Conservation (phyloP, 1,140 invertebrate species). For the Lordiphosa clarofinis region DNA sequence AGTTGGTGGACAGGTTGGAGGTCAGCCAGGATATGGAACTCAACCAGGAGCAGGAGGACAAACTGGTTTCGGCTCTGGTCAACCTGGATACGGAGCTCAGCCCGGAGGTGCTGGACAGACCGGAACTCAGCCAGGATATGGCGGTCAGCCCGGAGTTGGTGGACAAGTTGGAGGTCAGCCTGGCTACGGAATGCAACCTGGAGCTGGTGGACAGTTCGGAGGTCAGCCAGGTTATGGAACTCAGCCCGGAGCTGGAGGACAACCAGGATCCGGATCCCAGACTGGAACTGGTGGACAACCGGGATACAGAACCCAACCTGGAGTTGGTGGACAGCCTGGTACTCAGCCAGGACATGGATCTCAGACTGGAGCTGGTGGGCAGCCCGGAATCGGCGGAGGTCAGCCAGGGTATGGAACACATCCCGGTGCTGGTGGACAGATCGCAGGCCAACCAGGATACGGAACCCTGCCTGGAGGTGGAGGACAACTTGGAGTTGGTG, state of each 20-base stretch:
- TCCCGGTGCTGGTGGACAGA: constrained; percentile 3
- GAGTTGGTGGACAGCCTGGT: neutral
- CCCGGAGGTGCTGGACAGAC: constrained; percentile 10
- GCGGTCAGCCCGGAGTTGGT: constrained; percentile 15
- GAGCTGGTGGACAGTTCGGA: constrained; percentile 1
- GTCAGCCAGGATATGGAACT: constrained; percentile 7
- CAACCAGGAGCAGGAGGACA: constrained; percentile 16
- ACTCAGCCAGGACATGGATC: constrained; percentile 7
- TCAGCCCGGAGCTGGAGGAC: constrained; percentile 1
- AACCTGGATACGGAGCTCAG: constrained; percentile 17
- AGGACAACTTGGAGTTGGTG: constrained; percentile 13
- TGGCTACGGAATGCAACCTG: constrained; percentile 11
- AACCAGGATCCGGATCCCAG: constrained; percentile 8
- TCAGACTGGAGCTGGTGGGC: constrained; percentile 3
- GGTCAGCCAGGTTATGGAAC: constrained; percentile 17
- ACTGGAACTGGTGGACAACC: neutral
- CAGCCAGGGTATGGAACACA: constrained; percentile 11
- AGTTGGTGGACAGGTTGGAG: constrained; percentile 6
- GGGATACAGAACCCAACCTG: constrained; percentile 2
- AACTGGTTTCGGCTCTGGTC: constrained; percentile 18
- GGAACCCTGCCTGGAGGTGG: constrained; percentile 7
- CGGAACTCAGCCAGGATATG: constrained; percentile 4
- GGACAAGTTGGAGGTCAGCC: constrained; percentile 15
- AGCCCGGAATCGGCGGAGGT: neutral
- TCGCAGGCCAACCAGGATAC: constrained; percentile 1